These are phyloP conservation scores for Cephus pygmeus DNA, from an alignment of 2,888 invertebrate genomes.

Conservation along the genomic window DNA sequence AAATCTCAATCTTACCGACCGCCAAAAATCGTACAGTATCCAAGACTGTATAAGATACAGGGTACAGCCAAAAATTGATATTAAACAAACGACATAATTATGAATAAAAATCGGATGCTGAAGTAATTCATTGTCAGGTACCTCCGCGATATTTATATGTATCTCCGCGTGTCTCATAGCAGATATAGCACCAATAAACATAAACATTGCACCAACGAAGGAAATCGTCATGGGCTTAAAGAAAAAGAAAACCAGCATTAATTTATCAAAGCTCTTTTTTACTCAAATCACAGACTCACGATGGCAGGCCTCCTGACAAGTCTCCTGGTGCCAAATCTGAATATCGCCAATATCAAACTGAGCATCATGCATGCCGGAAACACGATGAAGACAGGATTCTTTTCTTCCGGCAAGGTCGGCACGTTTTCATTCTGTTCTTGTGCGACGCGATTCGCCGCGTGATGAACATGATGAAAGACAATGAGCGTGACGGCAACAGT, in stretches of 20 bases:
- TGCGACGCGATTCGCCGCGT: constrained; percentile 33
- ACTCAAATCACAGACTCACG: constrained; percentile 30
- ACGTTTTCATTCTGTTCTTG: constrained; percentile 31
- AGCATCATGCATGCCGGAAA: constrained; percentile 48
- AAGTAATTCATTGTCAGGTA: constrained; percentile 52
- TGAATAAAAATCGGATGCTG: constrained; percentile 57
- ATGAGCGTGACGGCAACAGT: constrained; percentile 32
- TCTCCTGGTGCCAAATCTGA: constrained; percentile 35
- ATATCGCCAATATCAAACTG: constrained; percentile 33
- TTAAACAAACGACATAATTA: constrained; percentile 53
- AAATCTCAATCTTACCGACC: constrained; percentile 38
- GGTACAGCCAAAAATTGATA: constrained; percentile 53
- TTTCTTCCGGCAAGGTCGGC: constrained; percentile 51
- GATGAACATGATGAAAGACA: constrained; percentile 52
- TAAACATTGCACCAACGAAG: constrained; percentile 36
- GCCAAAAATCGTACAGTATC: constrained; percentile 47
- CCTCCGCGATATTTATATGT: constrained; percentile 49
- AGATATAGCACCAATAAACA: constrained; percentile 46
- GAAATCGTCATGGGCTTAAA: constrained; percentile 34
- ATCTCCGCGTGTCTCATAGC: constrained; percentile 56
- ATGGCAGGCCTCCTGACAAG: constrained; percentile 23
- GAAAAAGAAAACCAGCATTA: constrained; percentile 7
- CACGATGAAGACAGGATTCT: constrained; percentile 46
- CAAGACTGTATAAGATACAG: constrained; percentile 56
- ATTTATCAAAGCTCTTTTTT: not conserved